Evolutionary conservation across 2,888 invertebrate genomes (phyloP), one percentile per base, ranked within the genome.

Genomic region (Drosophila basisetae): DNA sequence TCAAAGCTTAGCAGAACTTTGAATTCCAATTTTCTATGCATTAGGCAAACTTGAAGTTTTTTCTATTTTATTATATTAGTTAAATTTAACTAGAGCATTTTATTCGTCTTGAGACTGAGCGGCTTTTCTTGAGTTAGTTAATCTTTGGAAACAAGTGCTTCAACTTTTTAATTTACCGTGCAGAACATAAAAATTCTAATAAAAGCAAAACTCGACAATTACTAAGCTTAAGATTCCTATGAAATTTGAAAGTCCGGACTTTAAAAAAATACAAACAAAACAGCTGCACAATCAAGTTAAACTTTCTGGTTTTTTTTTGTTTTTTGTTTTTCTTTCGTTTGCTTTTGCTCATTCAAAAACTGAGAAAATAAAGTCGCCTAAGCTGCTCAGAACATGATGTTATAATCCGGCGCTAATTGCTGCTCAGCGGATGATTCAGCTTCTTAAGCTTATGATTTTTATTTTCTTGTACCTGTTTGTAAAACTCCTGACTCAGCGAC

Each of bases 351-450:
- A 59, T 47, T 25, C 10, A 33, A 18, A 33, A 25, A 33, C 13
- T 6, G 25, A 6, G 10, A 25, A 62, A 62, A 54, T 31, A 33
- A 43, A 58, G 10, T 47, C 22, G 43, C 43, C 22, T 58, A 43
- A 43, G 31, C 43, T 43, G n/a, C 30, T 30, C 22, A 0, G 22
- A 58, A 55, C 30, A 41, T 39, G 28, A 62, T 54, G 25, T 25
- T 31, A 55, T 61, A 53, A 61, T 61, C 53, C 53, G 37, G 11
- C 22, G 33, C 41, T 62, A 62, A 62, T 55, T 56, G 62, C 56
- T 56, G 56, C 41, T 62, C 31, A 62, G 56, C 62, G 33, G 33
- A 56, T 62, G 56, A 62, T n/a, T 62, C 56, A 56, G 43, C 55
- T 33, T 41, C 9, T 39, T 3, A 4, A 31, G 18, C 18, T 31